Evolutionary conservation across 2,888 invertebrate genomes (phyloP), one percentile per base, ranked within the genome.

Genomic region (Philhelius pedissequus): DNA sequence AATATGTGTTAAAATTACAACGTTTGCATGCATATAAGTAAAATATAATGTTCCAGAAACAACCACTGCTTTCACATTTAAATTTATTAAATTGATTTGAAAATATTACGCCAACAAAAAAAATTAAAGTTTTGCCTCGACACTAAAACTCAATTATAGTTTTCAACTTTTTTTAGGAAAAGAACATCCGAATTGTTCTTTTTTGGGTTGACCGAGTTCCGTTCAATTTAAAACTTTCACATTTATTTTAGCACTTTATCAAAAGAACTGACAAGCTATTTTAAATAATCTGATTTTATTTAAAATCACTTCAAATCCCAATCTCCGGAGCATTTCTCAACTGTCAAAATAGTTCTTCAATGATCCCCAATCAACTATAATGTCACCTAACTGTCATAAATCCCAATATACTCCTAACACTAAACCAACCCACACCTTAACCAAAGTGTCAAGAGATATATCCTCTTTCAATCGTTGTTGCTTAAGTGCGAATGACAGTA

Each of bases 261-360:
- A 6, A 20, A 48, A 22, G 3, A 48, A 22, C 20, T 48, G 48
- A 48, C 11, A 48, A 48, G 20, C 20, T 45, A 5, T n/a, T 45
- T 11, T 45, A 18, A 20, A 20, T 15, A 30, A 27, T 25, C 60
- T 9, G 38, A n/a, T n/a, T n/a, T n/a, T 25, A 40, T 38, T 6
- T 40, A 60, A 40, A 25, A 25, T 27, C 40, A 43, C 25, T 60
- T 43, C 7, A 15, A 60, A 43, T 43, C 15, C 13, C n/a, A 27
- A 60, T 60, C n/a, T 60, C 40, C 60, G 60, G 35, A 43, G 18
- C n/a, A 27, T 60, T 25, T 43, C 40, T 27, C 9, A 60, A 7
- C 40, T 43, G 27, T 60, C 60, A 60, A 43, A 60, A 40, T 27
- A 43, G 60, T 60, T 25, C 40, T 60, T 60, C 60, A 60, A 60